Evolutionary conservation across 2,888 invertebrate species (phyloP).

Genomic region (Dasysyrphus albostriatus): DNA sequence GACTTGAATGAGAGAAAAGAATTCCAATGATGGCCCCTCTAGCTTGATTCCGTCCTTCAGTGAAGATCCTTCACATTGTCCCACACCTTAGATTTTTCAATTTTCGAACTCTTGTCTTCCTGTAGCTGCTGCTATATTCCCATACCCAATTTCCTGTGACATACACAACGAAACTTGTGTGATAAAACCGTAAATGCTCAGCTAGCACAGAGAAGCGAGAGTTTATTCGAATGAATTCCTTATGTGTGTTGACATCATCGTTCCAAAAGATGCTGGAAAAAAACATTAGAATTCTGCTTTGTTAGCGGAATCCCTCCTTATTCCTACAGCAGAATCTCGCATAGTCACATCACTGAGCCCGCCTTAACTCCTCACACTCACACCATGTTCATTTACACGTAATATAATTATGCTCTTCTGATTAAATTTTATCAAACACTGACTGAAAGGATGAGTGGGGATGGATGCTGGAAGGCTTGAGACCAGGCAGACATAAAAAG

Average conservation of each 20-base stretch:
- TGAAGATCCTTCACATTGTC: slow-evolving; percentile 3
- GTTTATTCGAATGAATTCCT: slow-evolving; percentile 70
- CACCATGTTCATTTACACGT: slow-evolving; percentile 57
- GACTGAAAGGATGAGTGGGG: slow-evolving; percentile 37
- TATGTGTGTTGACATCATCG: slow-evolving; percentile 69
- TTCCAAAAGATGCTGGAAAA: slow-evolving; percentile 25
- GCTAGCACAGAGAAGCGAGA: slow-evolving; percentile 13
- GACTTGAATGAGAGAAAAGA: slow-evolving; percentile 77
- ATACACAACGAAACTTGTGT: slow-evolving; percentile 32
- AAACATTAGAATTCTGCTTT: slow-evolving; percentile 52
- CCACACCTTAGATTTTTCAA: slow-evolving; percentile 38
- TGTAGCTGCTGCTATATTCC: slow-evolving; percentile 18
- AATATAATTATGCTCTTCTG: slow-evolving; percentile 73
- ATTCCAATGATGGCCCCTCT: slow-evolving; percentile 30
- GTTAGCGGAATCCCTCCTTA: slow-evolving; percentile 46
- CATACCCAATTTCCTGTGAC: slow-evolving; percentile 29
- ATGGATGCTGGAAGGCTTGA: slow-evolving; percentile 3
- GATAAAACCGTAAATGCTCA: slow-evolving; percentile 28
- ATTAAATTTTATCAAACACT: slow-evolving; percentile 70
- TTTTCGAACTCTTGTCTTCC: slow-evolving; percentile 38
- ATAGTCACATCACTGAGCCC: not conserved
- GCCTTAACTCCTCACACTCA: not conserved
- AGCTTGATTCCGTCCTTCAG: not conserved
- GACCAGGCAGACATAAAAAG: slow-evolving; percentile 4
- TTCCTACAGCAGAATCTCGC: not conserved